These are phyloP conservation scores for Holothuria leucospilota DNA, from an alignment of 53 echinoderm and acorn worm genomes.

Conservation along the genomic window DNA sequence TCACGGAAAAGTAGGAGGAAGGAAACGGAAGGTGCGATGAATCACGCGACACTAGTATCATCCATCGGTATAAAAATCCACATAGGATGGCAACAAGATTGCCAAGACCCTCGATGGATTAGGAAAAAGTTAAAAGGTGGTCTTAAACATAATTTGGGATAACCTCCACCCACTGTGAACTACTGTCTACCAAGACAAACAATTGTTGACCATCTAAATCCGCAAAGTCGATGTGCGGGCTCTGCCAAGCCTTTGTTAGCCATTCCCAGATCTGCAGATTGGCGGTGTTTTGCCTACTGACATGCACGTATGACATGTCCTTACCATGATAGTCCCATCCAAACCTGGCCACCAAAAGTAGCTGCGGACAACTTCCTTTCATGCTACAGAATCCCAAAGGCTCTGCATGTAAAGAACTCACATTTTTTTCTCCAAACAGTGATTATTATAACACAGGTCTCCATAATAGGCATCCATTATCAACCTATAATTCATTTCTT, in stretches of 20 bases:
- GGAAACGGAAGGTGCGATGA: no score
- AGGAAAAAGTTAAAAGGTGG: neutral
- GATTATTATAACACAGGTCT: constrained; percentile 32
- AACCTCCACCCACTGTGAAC: constrained; percentile 52
- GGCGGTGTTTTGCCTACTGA: constrained; percentile 9
- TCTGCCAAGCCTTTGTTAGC: constrained; percentile 48
- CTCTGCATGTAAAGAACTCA: constrained; percentile 27
- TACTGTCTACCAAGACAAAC: no score
- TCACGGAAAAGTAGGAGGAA: no score
- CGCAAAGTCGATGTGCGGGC: constrained; percentile 60
- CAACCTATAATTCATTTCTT: constrained; percentile 41
- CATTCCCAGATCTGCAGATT: constrained; percentile 50
- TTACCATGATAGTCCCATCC: no score
- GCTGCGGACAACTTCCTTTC: constrained; percentile 44
- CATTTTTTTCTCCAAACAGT: neutral
- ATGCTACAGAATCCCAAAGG: constrained; percentile 55
- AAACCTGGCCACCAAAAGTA: constrained; percentile 43
- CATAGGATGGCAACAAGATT: constrained; percentile 58
- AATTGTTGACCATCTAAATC: constrained; percentile 45
- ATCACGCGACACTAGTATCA: no score
- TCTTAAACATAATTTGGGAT: constrained; percentile 10
- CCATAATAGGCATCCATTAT: constrained; percentile 34
- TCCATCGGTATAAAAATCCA: no score
- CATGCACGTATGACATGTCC: constrained; percentile 5
- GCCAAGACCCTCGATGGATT: constrained; percentile 50